phyloP scores from a whole-genome alignment of 2,888 invertebrate species.

The Chrysodeixis includens region DNA sequence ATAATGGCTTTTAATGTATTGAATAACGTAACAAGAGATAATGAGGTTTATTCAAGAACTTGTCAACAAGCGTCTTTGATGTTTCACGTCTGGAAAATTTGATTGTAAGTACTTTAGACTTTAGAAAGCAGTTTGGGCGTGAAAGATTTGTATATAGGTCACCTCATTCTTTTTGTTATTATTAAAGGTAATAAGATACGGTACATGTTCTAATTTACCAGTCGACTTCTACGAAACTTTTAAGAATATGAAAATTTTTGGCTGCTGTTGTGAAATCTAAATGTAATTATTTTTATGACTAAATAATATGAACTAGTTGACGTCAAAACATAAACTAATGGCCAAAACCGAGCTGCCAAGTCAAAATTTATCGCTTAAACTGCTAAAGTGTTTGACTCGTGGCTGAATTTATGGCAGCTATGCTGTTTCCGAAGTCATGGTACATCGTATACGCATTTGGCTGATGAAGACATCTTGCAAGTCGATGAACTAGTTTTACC shows the following conservation, averaged over 20 bases:
- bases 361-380: conserved; percentile 33
- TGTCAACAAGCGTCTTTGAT: conserved; percentile 26
- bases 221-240: conserved; percentile 64
- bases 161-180: conserved; percentile 72
- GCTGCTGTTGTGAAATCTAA: conserved; percentile 9
- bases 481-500: conserved; percentile 28
- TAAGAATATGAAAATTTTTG: conserved; percentile 17
- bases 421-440: conserved; percentile 24
- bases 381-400: conserved; percentile 22
- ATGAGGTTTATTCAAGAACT: conserved; percentile 9
- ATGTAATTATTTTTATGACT: conserved; percentile 38
- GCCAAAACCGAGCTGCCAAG: conserved; percentile 25
- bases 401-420: conserved; percentile 35
- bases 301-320: conserved; percentile 30
- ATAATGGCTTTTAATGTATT: conserved; percentile 51
- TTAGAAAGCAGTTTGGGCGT: conserved; percentile 35
- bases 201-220: conserved; percentile 59
- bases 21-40: conserved; percentile 2
- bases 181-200: conserved; percentile 73
- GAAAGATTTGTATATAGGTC: conserved; percentile 67
- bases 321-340: conserved; percentile 29
- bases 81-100: conserved; percentile 25
- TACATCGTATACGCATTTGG: conserved; percentile 26
- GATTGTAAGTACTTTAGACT: conserved; percentile 29
- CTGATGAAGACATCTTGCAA: conserved; percentile 34